Evolutionary conservation across 2,113 vertebrate genomes (phyloP).

Genomic region (Sceloporus tristichus): DNA sequence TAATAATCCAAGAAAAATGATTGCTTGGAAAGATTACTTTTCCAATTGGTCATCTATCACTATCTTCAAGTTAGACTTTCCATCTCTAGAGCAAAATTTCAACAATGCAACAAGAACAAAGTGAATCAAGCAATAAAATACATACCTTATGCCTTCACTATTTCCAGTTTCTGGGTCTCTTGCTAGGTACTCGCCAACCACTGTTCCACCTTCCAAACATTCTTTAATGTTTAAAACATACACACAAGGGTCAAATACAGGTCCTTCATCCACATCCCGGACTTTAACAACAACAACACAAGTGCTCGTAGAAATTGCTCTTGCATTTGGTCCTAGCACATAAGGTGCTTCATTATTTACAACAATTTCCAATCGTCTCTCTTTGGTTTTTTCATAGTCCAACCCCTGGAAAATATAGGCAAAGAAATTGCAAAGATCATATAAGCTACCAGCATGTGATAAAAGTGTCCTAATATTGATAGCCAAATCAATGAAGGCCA

Average conservation of each 20-base stretch:
- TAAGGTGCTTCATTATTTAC: constrained; percentile 85
- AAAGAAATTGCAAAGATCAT: constrained; percentile 29
- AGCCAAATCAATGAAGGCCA: not conserved
- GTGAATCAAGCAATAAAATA: constrained; percentile 22
- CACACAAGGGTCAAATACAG: constrained; percentile 79
- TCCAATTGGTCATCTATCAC: too few species aligned
- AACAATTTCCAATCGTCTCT: constrained; percentile 78
- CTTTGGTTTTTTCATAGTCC: constrained; percentile 79
- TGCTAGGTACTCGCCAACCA: constrained; percentile 82
- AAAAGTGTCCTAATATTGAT: not conserved
- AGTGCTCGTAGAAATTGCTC: constrained; percentile 71
- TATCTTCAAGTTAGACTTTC: not conserved
- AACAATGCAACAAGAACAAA: not conserved
- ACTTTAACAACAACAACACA: constrained; percentile 79
- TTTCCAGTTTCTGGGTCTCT: constrained; percentile 86
- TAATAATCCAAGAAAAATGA: not conserved
- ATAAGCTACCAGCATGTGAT: not conserved
- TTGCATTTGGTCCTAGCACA: constrained; percentile 62
- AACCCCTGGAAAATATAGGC: constrained; percentile 76
- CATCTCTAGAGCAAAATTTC: fast-evolving
- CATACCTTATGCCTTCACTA: constrained; percentile 83
- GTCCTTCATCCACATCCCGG: constrained; percentile 85
- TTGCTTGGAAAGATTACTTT: too few species aligned
- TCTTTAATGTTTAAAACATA: constrained; percentile 80
- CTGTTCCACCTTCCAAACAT: constrained; percentile 73